A percentile compares a stretch with the other conserved stretches of the same genome.
phyloP scores from a whole-genome alignment of 2,113 vertebrate genomes.

The Trachemys scripta region DNA sequence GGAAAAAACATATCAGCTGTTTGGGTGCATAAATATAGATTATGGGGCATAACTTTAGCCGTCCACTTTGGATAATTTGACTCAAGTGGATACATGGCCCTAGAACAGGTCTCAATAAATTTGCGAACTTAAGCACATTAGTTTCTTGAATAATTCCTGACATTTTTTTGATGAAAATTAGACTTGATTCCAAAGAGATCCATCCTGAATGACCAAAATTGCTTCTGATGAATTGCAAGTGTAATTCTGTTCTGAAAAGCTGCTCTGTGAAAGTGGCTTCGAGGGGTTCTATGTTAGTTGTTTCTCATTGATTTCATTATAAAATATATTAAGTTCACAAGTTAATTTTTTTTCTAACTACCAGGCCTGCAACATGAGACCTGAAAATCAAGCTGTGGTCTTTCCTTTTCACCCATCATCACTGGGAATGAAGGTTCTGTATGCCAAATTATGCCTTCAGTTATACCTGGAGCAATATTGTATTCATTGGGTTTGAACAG shows the following conservation, averaged over 20 bases:
- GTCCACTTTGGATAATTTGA: constrained; percentile 21
- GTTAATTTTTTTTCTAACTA: background rate
- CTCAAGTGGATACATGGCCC: background rate
- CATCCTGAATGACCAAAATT: background rate
- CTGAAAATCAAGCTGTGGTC: background rate
- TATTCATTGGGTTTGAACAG: background rate
- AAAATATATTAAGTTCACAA: background rate
- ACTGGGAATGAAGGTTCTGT: background rate
- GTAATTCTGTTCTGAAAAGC: background rate
- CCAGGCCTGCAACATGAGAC: background rate
- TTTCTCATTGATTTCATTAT: background rate
- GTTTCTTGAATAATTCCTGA: background rate
- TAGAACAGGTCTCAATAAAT: background rate
- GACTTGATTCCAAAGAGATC: background rate
- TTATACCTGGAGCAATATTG: background rate
- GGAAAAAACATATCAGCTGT: background rate
- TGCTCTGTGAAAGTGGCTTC: background rate
- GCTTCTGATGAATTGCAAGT: background rate
- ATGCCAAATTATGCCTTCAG: background rate
- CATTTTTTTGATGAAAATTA: background rate
- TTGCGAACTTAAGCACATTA: background rate
- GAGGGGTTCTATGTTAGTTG: background rate
- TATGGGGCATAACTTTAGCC: background rate
- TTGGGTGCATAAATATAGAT: constrained; percentile 11
- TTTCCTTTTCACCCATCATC: background rate